Percentiles rank a stretch among this genome's conserved stretches.
Conservation (phyloP, 2,888 invertebrate species). For the Phortica magna region DNA sequence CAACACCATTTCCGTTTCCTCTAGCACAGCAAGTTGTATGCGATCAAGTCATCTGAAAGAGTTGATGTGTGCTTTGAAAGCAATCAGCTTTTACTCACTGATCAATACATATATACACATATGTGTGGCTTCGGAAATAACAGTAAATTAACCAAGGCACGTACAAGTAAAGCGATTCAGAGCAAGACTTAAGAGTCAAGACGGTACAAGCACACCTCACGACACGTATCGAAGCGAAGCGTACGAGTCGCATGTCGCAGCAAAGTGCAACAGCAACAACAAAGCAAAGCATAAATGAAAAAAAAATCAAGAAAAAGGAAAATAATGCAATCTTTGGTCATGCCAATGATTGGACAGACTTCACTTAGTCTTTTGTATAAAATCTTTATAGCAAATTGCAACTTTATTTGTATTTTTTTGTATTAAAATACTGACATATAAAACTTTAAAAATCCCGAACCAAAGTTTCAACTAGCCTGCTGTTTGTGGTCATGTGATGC, state of each 20-base stretch:
- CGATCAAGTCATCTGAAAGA: conserved; percentile 12
- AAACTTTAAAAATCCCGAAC: too few species aligned
- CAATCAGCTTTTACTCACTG: conserved; percentile 23
- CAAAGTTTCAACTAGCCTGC: too few species aligned
- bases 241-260: background rate
- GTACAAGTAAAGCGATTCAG: conserved; percentile 44
- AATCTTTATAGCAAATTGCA: too few species aligned
- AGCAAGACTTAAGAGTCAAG: background rate
- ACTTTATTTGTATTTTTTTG: too few species aligned
- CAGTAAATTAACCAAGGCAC: conserved; percentile 59
- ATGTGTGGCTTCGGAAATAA: background rate
- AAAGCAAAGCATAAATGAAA: too few species aligned
- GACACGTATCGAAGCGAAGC: background rate
- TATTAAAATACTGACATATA: too few species aligned
- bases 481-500: too few species aligned
- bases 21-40: background rate
- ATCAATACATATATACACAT: conserved; percentile 13
- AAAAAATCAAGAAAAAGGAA: too few species aligned
- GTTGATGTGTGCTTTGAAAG: conserved; percentile 11
- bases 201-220: background rate
- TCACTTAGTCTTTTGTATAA: too few species aligned
- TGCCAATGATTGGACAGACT: too few species aligned
- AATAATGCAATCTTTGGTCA: too few species aligned
- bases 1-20: conserved; percentile 13
- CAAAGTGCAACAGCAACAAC: too few species aligned